Evolutionary conservation across 1,140 invertebrate species (phyloP).

Genomic region (Ceratina japonica): DNA sequence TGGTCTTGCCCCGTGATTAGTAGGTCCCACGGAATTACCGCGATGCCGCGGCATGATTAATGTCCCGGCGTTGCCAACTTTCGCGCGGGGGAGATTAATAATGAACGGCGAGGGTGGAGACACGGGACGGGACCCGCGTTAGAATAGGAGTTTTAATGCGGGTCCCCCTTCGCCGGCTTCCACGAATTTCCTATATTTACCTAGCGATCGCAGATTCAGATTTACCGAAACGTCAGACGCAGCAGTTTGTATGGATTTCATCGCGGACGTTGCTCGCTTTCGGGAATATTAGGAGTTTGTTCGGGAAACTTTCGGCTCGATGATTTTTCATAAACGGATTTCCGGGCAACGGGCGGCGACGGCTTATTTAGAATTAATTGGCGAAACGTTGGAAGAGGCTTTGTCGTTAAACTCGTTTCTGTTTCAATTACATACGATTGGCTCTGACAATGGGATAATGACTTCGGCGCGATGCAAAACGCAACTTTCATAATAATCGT

Average conservation of each 20-base stretch:
- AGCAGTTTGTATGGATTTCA: background rate
- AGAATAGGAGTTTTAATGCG: slow-evolving; percentile 65
- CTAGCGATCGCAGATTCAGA: background rate
- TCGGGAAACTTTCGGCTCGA: background rate
- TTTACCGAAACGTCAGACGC: slow-evolving; percentile 28
- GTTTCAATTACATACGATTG: background rate
- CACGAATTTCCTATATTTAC: slow-evolving; percentile 28
- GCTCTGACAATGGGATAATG: background rate
- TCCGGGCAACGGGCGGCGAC: background rate
- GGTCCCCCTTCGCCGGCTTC: slow-evolving; percentile 32
- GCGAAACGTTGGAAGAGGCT: no score
- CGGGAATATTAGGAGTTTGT: no score
- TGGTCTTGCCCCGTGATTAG: slow-evolving; percentile 71
- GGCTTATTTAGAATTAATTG: no score
- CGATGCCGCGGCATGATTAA: slow-evolving; percentile 71
- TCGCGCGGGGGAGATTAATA: slow-evolving; percentile 72
- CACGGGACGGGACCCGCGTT: background rate
- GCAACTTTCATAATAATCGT: background rate
- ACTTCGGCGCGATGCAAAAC: background rate
- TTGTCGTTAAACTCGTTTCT: no score
- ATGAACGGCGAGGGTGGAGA: slow-evolving; percentile 39
- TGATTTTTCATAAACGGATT: background rate
- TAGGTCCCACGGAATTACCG: slow-evolving; percentile 70
- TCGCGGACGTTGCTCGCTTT: background rate
- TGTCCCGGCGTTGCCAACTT: slow-evolving; percentile 71